Conservation (phyloP, 2,113 vertebrate genomes). For the Pithys albifrons region DNA sequence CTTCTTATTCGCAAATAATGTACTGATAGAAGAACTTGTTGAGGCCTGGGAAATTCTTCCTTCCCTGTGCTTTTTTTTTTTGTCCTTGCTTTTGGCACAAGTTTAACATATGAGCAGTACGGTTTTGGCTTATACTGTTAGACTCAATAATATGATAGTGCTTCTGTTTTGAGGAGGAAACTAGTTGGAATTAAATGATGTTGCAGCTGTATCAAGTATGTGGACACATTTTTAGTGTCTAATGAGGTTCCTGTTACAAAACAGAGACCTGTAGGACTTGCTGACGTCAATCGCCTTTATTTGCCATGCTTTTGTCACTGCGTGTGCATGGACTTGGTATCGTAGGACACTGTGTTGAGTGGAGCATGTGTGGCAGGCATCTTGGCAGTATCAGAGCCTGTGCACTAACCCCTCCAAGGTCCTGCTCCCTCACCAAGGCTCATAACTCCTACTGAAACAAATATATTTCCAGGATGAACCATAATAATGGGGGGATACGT, state of each 20-base stretch:
- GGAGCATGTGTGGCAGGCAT: neutral
- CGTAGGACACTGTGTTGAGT: neutral
- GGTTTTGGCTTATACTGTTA: neutral
- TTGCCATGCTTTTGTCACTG: neutral
- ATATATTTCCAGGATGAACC: neutral
- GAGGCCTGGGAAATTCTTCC: neutral
- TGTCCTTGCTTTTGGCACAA: conserved; percentile 24
- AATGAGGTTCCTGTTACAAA: conserved; percentile 48
- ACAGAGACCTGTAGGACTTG: conserved; percentile 5
- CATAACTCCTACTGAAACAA: neutral
- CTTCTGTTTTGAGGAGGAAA: conserved; percentile 36
- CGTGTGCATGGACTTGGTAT: fast-evolving
- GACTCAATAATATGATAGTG: neutral
- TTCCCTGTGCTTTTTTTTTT: neutral
- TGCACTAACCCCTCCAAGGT: neutral
- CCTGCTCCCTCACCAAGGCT: neutral
- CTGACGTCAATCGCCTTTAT: conserved; percentile 25
- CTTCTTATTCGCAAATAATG: neutral
- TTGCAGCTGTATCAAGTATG: conserved; percentile 49
- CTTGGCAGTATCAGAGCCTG: neutral
- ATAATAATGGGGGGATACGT: neutral
- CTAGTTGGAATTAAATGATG: conserved; percentile 18
- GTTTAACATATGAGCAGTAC: neutral
- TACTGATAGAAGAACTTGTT: neutral
- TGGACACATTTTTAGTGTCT: neutral